Percentiles rank a stretch among this genome's conserved stretches.
Evolutionary conservation across 2,797 vertebrate genomes (phyloP).

Genomic region (Sparidentex hasta): DNA sequence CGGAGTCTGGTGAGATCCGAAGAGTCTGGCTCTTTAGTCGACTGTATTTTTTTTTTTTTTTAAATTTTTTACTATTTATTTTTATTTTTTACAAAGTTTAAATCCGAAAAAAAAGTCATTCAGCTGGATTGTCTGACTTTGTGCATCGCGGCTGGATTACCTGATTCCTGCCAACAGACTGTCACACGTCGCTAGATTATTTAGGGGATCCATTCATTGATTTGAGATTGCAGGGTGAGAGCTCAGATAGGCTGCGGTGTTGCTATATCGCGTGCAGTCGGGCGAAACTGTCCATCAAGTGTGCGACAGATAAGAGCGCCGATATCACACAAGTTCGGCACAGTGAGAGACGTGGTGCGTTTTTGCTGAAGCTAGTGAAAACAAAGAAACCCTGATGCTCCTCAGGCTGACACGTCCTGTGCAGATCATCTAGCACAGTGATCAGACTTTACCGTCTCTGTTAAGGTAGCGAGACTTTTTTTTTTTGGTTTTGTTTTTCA

Average conservation of each 20-base stretch:
- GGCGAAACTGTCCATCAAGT: constrained; percentile 52
- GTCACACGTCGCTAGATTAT: constrained; percentile 3
- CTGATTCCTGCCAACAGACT: constrained; percentile 21
- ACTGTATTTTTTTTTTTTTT: constrained; percentile 6
- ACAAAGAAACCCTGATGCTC: constrained; percentile 44
- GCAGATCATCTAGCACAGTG: constrained; percentile 62
- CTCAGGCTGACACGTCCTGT: constrained; percentile 63
- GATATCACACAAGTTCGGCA: constrained; percentile 24
- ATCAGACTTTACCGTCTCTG: constrained; percentile 37
- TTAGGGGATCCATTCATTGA: constrained; percentile 14
- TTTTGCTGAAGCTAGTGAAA: constrained; percentile 61
- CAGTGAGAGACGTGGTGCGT: constrained; percentile 40
- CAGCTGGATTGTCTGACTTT: constrained; percentile 46
- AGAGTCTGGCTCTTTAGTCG: constrained; percentile 32
- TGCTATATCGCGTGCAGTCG: constrained; percentile 25
- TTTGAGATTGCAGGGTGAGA: constrained; percentile 17
- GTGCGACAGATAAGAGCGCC: constrained; percentile 56
- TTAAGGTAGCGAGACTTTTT: constrained; percentile 39
- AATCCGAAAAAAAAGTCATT: constrained; percentile 27
- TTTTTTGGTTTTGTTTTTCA: background rate
- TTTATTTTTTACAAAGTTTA: background rate
- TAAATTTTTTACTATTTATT: too few species aligned
- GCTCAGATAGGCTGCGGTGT: constrained; percentile 27
- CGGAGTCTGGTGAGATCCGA: constrained; percentile 45
- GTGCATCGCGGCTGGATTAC: constrained; percentile 70